Percentiles rank a stretch among this genome's conserved stretches.
Evolutionary conservation across 1,140 invertebrate species (phyloP).

Genomic region (Oryctes rhinoceros): DNA sequence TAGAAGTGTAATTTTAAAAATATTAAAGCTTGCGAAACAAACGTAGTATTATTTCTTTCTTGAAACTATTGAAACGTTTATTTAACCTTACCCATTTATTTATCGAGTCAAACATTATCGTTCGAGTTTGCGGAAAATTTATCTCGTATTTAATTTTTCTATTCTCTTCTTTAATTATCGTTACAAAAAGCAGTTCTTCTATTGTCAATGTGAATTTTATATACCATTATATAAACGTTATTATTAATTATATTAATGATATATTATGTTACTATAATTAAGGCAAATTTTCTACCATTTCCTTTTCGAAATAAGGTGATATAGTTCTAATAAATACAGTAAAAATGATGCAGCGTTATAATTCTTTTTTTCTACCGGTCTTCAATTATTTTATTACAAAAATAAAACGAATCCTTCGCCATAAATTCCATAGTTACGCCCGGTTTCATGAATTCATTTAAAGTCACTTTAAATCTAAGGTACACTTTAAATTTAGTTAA

Average conservation of each 20-base stretch:
- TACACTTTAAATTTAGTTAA: too few relatives aligned
- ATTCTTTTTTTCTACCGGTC: too few relatives aligned
- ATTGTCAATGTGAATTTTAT: background rate
- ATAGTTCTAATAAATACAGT: too few relatives aligned
- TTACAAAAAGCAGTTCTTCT: constrained; percentile 4
- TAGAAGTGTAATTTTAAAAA: background rate
- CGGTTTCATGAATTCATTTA: too few relatives aligned
- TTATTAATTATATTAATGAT: constrained; percentile 12
- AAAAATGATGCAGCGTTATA: too few relatives aligned
- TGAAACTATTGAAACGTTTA: background rate
- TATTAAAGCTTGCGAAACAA: background rate
- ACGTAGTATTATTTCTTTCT: background rate
- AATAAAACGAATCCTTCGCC: too few relatives aligned
- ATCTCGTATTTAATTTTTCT: background rate
- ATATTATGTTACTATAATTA: background rate
- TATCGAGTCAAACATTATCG: background rate
- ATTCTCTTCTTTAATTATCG: background rate
- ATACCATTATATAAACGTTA: background rate
- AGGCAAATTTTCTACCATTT: background rate
- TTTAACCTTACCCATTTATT: background rate
- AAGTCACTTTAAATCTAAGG: too few relatives aligned
- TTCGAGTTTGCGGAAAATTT: background rate
- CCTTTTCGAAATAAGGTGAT: background rate
- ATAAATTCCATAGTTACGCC: too few relatives aligned
- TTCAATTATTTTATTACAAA: too few relatives aligned